Base-by-base conservation (phyloP, 2,113 vertebrate genomes). In the Cervus canadensis region DNA sequence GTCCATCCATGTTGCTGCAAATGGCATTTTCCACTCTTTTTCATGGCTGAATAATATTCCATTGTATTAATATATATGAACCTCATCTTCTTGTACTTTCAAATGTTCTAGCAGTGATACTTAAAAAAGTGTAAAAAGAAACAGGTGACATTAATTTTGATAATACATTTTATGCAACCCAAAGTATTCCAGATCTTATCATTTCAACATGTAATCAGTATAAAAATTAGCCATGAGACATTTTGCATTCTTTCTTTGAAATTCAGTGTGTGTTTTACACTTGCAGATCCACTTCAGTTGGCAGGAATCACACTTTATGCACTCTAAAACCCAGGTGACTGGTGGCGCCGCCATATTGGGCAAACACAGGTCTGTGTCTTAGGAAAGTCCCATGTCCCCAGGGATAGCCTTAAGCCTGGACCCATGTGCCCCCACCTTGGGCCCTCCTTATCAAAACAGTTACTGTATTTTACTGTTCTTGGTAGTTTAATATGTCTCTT, bases 101-200 rank as follows among this genome's bases (percentile, higher is more conserved):
- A 40, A 60, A 56, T 89, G 50, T 87, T 87, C 79, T 56, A 16
- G 8, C 9, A 13, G n/a, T 57, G 17, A 13, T 28, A 23, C 71
- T 62, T 50, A 25, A 62, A 91, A 91, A 85, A 36, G 19, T 1
- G 10, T n/a, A 36, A 59, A 81, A 81, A 74, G 43, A 67, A 93
- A 54, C 3, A 76, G 74, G 36, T 28, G n/a, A 87, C 54, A 36
- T 92, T 60, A 56, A 92, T 94, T 95, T 95, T 36, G 78, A 56
- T 78, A 23, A 50, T 17, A 54, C 1, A 1, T 52, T 91, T 95
- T 56, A 87, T n/a, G 62, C 76, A 36, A 26, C 28, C 14, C 25
- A 45, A 1, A 19, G 21, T 74, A 45, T 71, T 25, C 48, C 89
- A 94, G 59, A 78, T 89, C 90, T 86, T 74, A 87, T 28, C 33